Conservation (phyloP, 1,140 invertebrate genomes). For the Drosophila nigromelanica region DNA sequence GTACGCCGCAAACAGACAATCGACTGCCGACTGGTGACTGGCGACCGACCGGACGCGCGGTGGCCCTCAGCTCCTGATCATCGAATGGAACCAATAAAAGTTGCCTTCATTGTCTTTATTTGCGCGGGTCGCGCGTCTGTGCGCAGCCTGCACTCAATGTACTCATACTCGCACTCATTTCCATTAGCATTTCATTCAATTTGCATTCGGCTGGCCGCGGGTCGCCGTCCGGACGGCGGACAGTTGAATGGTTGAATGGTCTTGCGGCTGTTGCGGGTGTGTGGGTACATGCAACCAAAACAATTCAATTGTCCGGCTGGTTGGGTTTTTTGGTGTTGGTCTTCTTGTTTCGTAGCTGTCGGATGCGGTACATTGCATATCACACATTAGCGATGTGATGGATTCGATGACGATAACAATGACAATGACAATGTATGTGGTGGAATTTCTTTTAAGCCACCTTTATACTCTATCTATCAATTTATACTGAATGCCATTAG, state of each 20-base stretch:
- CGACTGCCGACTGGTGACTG: constrained; percentile 6
- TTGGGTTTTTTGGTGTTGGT: constrained; percentile 56
- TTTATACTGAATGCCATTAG: too few relatives aligned
- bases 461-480: neutral
- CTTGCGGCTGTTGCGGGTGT: constrained; percentile 48
- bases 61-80: constrained; percentile 63
- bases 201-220: constrained; percentile 58
- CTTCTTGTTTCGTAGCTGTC: constrained; percentile 53
- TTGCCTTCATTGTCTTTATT: constrained; percentile 80
- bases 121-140: constrained; percentile 58
- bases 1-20: constrained; percentile 68
- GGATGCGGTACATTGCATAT: constrained; percentile 78
- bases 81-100: constrained; percentile 84
- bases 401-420: constrained; percentile 43
- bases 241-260: constrained; percentile 69
- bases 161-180: constrained; percentile 44
- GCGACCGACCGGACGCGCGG: constrained; percentile 43
- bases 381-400: constrained; percentile 75
- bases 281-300: constrained; percentile 51
- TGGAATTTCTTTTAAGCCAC: neutral
- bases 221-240: constrained; percentile 21
- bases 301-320: constrained; percentile 82
- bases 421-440: constrained; percentile 25
- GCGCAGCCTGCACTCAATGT: constrained; percentile 50
- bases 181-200: constrained; percentile 79